Base-by-base conservation (phyloP, 2,797 vertebrate species). In the Ptychadena robeensis region DNA sequence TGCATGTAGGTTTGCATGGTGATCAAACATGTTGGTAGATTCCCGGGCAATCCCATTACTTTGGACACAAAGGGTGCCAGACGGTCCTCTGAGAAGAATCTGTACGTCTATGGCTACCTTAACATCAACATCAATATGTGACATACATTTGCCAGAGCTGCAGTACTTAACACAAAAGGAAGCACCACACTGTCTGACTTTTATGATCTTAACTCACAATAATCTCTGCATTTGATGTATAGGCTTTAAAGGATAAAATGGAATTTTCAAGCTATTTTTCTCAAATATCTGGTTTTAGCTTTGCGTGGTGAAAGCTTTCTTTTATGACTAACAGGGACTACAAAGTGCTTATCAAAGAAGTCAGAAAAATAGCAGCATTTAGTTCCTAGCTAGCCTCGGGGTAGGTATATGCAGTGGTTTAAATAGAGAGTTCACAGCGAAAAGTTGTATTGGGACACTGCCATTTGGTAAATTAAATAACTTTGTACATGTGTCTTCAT, bases 201-300 rank as follows among this genome's bases (percentile, higher is more conserved):
- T 48, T 59, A 9, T 9, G n/a, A 9, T 48, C 44, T 79, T 66
- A 37, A 37, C 22, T 66, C 30, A n/a, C 64, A 34, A 53, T 78
- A 78, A 78, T 78, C 63, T 78, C 64, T 27, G 40, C 37, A 73
- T 66, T 73, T 81, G 70, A 64, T 80, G 28, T 63, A 38, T 34
- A 40, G 38, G 53, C 59, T 37, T 30, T 27, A 37, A 35, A 64
- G 79, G 61, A 73, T 73, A 73, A 66, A 44, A 66, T 65, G 30
- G 70, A 59, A 66, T 66, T 81, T 73, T 12, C 25, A 30, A 53
- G 70, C 15, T 72, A 25, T 76, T 27, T 35, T 67, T 66, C 25
- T n/a, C 4, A 48, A 48, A 48, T 30, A 7, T 22, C 14, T n/a
- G 31, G n/a, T 5, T 34, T 37, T 57, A 79, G 34, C 38, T 25